Conservation (phyloP, 1,140 invertebrate species). For the Zophobas atratus region DNA sequence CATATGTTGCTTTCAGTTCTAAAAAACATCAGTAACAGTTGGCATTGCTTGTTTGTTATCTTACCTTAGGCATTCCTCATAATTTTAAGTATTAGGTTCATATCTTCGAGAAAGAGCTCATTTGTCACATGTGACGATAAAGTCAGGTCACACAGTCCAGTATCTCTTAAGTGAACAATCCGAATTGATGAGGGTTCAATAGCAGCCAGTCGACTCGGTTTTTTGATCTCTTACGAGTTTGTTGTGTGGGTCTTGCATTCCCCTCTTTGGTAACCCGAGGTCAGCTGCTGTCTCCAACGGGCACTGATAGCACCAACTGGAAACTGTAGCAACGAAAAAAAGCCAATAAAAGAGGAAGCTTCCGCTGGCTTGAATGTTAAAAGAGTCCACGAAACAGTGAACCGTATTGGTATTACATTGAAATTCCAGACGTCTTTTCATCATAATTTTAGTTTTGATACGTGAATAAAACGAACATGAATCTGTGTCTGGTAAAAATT, state of each 20-base stretch:
- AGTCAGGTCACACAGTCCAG: conserved; percentile 24
- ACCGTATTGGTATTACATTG: not conserved
- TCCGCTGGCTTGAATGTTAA: not conserved
- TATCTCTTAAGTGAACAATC: conserved; percentile 36
- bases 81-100: no score
- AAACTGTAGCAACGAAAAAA: conserved; percentile 29
- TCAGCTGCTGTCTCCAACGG: conserved; percentile 46
- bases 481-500: not conserved
- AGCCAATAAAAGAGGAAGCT: conserved; percentile 17
- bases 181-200: conserved; percentile 45
- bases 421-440: not conserved
- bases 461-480: not conserved
- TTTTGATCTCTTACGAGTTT: conserved; percentile 47
- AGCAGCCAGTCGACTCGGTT: conserved; percentile 27
- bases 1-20: no score
- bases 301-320: conserved; percentile 22
- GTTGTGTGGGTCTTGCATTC: conserved; percentile 39
- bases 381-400: conserved; percentile 7
- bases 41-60: no score
- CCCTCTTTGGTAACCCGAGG: conserved; percentile 48
- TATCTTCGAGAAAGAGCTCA: not conserved
- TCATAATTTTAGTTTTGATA: not conserved
- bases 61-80: no score
- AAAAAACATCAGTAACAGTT: no score
- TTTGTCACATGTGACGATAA: conserved; percentile 24